Base-by-base conservation (phyloP, 92 coral and sea anemone genomes). In the Diadumene lineata region DNA sequence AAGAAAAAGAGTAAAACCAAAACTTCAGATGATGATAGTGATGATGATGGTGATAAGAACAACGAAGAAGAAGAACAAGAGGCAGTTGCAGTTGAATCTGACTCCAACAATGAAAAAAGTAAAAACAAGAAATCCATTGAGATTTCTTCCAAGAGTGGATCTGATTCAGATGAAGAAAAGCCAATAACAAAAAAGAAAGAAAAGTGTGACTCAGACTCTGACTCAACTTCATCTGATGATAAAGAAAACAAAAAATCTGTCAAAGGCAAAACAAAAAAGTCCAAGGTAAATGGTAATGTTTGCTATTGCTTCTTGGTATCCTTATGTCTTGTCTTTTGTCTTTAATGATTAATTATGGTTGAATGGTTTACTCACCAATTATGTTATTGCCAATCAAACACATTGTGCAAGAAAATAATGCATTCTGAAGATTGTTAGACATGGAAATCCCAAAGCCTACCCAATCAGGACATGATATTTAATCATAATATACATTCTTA, bases 201-300 rank as follows among this genome's bases (percentile, higher is more conserved):
- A 68, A 15, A 23, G 15, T 65, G 33, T 24, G 60, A 69, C 15
- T 22, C 44, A 26, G 76, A 69, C 15, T 22, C 44, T 19, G 76
- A 69, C 15, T 70, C 53, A 48, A 10, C 2, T 19, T 50, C 56
- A 26, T 44, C 70, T 31, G 48, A 38, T 38, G 74, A 78, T 55
- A 67, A 62, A 23, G 81, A 72, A 43, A 73, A 56, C 19, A 61
- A 23, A 34, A 75, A 74, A 17, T 33, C 46, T 29, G 77, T 25
- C 19, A 18, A 31, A 27, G 43, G 43, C 38, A 72, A 71, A 16
- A 61, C 65, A 32, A 80, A 56, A 43, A 68, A 69, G 57, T 38
- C 48, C 48, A 69, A 51, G 74, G 74, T 69, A 23, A 70, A 69
- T 3, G 32, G 1, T 30, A 1, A 23, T 16, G 29, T 13, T 23